Base-by-base conservation (phyloP, 2,797 vertebrate species). In the Gobio occitaniae region DNA sequence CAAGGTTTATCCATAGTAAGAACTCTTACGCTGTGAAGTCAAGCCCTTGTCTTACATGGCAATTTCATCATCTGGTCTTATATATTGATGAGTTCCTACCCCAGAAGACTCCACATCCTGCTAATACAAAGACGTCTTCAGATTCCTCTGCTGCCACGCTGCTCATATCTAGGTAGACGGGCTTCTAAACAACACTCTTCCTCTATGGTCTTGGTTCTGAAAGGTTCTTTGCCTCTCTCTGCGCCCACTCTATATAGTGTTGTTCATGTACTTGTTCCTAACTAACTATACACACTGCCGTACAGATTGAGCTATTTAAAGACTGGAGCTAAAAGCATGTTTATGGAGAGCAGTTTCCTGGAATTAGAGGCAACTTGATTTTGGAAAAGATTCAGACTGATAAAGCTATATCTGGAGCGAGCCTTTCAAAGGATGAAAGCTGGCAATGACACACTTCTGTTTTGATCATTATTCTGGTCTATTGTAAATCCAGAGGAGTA, bases 31-130 rank as follows among this genome's bases (percentile, higher is more conserved):
- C 83, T 76, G 83, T 82, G 44, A 25, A 88, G 78, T 86, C 65
- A 47, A 80, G 75, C 68, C 29, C 79, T 83, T 83, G 83, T 92
- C 89, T 95, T 95, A 93, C 94, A 90, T 88, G 90, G 75, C 84
- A 84, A 89, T 95, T 95, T 94, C 94, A 94, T 95, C 94, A 95
- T 94, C 85, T 86, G 75, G 86, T 87, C 80, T 86, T 85, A 81
- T 88, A 76, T 86, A 83, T 70, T 79, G 87, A 88, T 76, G 85
- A 78, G 41, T 86, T 86, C 69, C 72, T 88, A 72, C 83, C 74
- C 78, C 13, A 77, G 82, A 76, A 86, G 65, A 82, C 63, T 78
- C 86, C 78, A 75, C 80, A 84, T 38, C 84, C 38, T 71, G 65
- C 80, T 84, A 83, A 87, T 88, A 82, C 85, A 88, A 87, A 86